Conservation (phyloP, 1,140 invertebrate species). For the Probaryconus sp. region DNA sequence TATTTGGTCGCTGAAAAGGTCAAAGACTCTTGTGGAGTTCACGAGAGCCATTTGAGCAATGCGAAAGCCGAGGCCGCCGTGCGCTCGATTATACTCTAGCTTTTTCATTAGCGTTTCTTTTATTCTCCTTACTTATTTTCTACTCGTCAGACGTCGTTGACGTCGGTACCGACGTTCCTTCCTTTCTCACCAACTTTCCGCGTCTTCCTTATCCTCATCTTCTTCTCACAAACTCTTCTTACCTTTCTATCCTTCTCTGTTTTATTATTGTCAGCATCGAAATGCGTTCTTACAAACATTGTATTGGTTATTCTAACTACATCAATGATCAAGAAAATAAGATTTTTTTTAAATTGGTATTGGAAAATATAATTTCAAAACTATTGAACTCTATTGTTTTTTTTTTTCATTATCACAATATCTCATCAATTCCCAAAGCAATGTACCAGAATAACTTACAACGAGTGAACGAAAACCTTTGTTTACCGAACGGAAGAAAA, state of each 20-base stretch:
- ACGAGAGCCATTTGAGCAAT: conserved; percentile 61
- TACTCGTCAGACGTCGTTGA: conserved; percentile 62
- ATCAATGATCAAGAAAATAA: conserved; percentile 66
- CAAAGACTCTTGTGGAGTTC: conserved; percentile 61
- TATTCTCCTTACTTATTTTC: conserved; percentile 62
- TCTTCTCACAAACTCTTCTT: conserved; percentile 43
- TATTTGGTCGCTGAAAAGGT: conserved; percentile 59
- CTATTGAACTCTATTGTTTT: no score
- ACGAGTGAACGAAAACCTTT: no score
- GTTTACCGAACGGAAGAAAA: no score
- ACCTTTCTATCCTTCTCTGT: conserved; percentile 39
- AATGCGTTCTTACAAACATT: conserved; percentile 68
- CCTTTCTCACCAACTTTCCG: conserved; percentile 49
- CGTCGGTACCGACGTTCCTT: conserved; percentile 61
- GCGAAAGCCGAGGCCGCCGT: conserved; percentile 62
- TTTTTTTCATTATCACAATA: no score
- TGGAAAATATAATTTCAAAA: neutral
- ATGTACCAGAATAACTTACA: no score
- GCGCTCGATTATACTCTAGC: conserved; percentile 63
- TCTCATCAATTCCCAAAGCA: no score
- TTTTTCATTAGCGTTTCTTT: conserved; percentile 72
- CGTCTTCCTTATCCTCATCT: conserved; percentile 57
- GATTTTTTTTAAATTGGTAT: conserved; percentile 18
- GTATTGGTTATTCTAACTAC: conserved; percentile 75
- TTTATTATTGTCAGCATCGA: conserved; percentile 69